Base-by-base conservation (phyloP, 2,888 invertebrate genomes). In the Tetranychus piercei region DNA sequence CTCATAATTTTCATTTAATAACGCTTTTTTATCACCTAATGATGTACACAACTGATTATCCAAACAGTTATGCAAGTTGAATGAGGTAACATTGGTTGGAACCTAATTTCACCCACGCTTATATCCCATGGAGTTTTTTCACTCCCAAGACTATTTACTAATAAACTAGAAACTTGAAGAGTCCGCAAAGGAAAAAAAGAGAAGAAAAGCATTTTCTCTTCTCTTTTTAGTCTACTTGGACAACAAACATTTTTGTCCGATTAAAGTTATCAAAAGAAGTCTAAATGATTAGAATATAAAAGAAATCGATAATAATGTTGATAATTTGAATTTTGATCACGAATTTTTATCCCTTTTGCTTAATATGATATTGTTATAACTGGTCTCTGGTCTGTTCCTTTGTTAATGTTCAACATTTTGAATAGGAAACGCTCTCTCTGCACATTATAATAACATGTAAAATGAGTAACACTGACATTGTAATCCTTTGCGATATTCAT, bases 21-120 rank as follows among this genome's bases (percentile, higher is more conserved):
- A 34, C 34, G 34, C 55, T 15, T 55, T 55, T 55, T 55, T 55
- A 15, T 55, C 11, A 55, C 11, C 11, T 55, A 55, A 55, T 55
- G 55, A 55, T 55, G 55, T 55, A 55, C 11, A 55, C 15, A 4
- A 34, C 34, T 34, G 34, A 34, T 34, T 34, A 34, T 34, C 5
- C 4, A 34, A 34, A 34, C 34, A 34, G 34, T 34, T 34, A 34
- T 34, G 34, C 34, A 34, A 34, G 34, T 34, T 34, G 34, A 34
- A 34, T 34, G 34, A 34, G 34, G 34, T 34, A 4, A 34, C 34
- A 34, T 34, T 34, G 34, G 34, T 34, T 34, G 34, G 5, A 55
- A 55, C 55, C 55, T 55, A 55, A 55, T 55, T 55, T 55, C 55
- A 55, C 55, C 55, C 55, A 55, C 55, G 55, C 55, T 55, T 55